Evolutionary conservation across 1,140 invertebrate species (phyloP), one percentile per base, ranked within the genome.

Genomic region (Nixonia krombeini): DNA sequence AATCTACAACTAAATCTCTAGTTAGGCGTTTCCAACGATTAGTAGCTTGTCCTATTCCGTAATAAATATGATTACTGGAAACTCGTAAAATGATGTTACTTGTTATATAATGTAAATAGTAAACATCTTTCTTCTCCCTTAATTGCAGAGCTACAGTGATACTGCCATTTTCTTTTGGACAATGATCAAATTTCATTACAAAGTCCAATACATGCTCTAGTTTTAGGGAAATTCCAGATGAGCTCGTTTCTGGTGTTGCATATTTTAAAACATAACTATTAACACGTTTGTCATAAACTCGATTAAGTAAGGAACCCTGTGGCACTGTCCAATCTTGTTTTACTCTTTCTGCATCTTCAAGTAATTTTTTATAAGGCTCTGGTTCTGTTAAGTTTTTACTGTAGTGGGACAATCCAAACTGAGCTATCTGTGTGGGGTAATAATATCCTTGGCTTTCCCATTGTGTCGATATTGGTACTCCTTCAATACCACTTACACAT

Each of bases 381-480:
- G 91, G 89, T 72, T 95, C 93, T 0, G 92, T 94, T 10, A 96
- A 77, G 84, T 96, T 94, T 85, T 98, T 98, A 80, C 95, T 97
- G 84, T 97, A 99, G 85, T 99, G 98, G 16, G 96, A 94, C 25
- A 99, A 83, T 0, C 95, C 98, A 83, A 96, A 99, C 82, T 99
- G 98, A 2, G 97, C 96, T 64, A 99, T 98, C 87, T 99, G 98
- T 1, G 97, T 99, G 0, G 97, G 96, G 86, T 99, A 99, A 81
- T 92, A 97, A 83, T 99, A 98, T 0, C 96, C 97, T 37, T 90
- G 88, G 15, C 91, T 92, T 58, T 96, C 93, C 97, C 97, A 99
- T 77, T 99, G 97, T 0, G 92, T 96, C 1, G 95, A 97, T 26
- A 99, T 90, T 0, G 97, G 96, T 5, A 98, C 95, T 51, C 94